phyloP scores from a whole-genome alignment of 2,888 invertebrate species.

The Acrobasis repandana region DNA sequence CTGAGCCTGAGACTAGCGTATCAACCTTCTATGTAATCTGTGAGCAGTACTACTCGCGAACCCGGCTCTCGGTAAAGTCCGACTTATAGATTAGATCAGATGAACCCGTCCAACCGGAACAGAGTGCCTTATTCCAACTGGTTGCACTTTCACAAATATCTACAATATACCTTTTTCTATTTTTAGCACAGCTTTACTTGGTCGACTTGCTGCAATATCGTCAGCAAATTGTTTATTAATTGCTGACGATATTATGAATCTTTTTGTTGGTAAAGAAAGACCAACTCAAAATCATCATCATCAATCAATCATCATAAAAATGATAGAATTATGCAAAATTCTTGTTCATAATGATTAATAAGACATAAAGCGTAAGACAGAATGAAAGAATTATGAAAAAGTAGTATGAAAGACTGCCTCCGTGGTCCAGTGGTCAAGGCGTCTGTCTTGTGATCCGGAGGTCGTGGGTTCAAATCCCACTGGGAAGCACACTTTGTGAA shows the following conservation, averaged over 20 bases:
- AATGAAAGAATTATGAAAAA: no score
- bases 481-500: no score
- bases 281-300: no score
- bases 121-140: constrained; percentile 12
- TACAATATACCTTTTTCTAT: constrained; percentile 15
- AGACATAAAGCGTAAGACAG: no score
- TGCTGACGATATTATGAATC: not conserved
- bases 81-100: constrained; percentile 10
- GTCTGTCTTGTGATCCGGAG: no score
- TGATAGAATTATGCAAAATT: not conserved
- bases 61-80: not conserved
- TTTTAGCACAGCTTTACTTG: constrained; percentile 2
- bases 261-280: no score
- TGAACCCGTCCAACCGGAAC: constrained; percentile 20
- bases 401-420: no score
- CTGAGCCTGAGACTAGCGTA: constrained; percentile 5
- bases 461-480: no score
- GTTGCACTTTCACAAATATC: constrained; percentile 20
- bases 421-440: no score
- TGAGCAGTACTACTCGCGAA: not conserved
- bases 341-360: no score
- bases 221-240: not conserved
- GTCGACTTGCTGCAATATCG: not conserved
- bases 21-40: no score
- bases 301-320: no score